Evolutionary conservation across 2,888 invertebrate species (phyloP).

Genomic region (Nemotelus nigrinus): DNA sequence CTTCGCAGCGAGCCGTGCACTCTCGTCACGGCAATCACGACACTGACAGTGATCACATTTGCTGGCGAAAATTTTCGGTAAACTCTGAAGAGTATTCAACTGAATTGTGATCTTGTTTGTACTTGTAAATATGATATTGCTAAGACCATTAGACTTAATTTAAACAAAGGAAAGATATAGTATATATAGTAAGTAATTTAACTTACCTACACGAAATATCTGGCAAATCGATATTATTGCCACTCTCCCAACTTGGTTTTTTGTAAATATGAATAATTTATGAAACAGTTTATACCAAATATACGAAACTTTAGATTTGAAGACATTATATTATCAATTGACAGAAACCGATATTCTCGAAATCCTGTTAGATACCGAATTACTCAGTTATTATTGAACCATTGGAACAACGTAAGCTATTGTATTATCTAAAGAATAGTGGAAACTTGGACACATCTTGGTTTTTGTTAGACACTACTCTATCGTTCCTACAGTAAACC

Average conservation of each 20-base stretch:
- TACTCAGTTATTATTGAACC: no score
- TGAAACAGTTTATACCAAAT: slow-evolving; percentile 39
- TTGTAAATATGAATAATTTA: slow-evolving; percentile 38
- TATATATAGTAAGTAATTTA: slow-evolving; percentile 2
- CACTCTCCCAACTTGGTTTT: slow-evolving; percentile 6
- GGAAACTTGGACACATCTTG: no score
- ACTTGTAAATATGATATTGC: not conserved
- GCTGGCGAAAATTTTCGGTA: slow-evolving; percentile 66
- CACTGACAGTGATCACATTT: slow-evolving; percentile 65
- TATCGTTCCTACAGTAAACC: no score
- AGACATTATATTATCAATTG: not conserved
- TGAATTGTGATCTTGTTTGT: slow-evolving; percentile 59
- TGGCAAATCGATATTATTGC: slow-evolving; percentile 37
- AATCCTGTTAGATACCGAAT: no score
- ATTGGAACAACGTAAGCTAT: no score
- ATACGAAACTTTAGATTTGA: slow-evolving; percentile 29
- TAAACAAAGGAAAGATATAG: slow-evolving; percentile 6
- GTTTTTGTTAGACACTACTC: no score
- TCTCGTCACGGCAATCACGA: slow-evolving; percentile 39
- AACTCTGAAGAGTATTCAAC: slow-evolving; percentile 65
- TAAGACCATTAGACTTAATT: slow-evolving; percentile 27
- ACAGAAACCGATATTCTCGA: no score
- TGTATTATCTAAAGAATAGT: no score
- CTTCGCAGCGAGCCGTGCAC: slow-evolving; percentile 38
- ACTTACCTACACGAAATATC: not conserved